Conservation (phyloP, 2,888 invertebrate genomes). For the Acheta domesticus region DNA sequence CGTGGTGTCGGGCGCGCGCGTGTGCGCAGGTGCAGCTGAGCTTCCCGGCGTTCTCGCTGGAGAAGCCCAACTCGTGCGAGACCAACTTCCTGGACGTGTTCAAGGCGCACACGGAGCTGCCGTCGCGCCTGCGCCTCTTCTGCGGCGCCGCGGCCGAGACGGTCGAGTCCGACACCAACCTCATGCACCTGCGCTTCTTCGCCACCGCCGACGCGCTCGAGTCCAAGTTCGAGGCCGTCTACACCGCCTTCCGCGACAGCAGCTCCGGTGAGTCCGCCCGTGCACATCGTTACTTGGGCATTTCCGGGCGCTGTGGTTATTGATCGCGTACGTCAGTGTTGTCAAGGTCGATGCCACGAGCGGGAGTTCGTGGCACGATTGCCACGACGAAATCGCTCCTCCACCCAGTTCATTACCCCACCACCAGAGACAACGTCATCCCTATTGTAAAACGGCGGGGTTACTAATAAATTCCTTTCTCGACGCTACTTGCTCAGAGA, state of each 20-base stretch:
- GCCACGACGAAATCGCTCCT: too few relatives aligned
- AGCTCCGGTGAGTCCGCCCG: slow-evolving; percentile 48
- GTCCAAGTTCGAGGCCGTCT: slow-evolving; percentile 67
- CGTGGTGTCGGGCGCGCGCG: too few relatives aligned
- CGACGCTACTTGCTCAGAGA: too few relatives aligned
- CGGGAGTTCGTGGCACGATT: too few relatives aligned
- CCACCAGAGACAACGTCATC: too few relatives aligned
- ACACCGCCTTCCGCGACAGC: slow-evolving; percentile 68
- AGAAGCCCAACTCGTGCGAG: slow-evolving; percentile 73
- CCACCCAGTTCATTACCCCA: too few relatives aligned
- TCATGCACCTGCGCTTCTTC: slow-evolving; percentile 71
- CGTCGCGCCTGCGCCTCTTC: slow-evolving; percentile 63
- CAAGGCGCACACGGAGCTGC: slow-evolving; percentile 60
- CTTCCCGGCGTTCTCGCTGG: slow-evolving; percentile 62
- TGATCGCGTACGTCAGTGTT: too few relatives aligned
- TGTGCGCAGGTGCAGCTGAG: slow-evolving; percentile 62
- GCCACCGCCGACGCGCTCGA: slow-evolving; percentile 60
- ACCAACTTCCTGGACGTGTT: slow-evolving; percentile 74
- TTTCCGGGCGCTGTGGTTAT: background rate
- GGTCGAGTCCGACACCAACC: slow-evolving; percentile 62
- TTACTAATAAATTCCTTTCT: too few relatives aligned
- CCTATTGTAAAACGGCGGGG: too few relatives aligned
- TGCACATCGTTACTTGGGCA: background rate
- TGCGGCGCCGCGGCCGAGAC: slow-evolving; percentile 84
- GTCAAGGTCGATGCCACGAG: too few relatives aligned